These are phyloP conservation scores for Podotricha telesiphe DNA, from an alignment of 2,888 invertebrate genomes.

Conservation along the genomic window DNA sequence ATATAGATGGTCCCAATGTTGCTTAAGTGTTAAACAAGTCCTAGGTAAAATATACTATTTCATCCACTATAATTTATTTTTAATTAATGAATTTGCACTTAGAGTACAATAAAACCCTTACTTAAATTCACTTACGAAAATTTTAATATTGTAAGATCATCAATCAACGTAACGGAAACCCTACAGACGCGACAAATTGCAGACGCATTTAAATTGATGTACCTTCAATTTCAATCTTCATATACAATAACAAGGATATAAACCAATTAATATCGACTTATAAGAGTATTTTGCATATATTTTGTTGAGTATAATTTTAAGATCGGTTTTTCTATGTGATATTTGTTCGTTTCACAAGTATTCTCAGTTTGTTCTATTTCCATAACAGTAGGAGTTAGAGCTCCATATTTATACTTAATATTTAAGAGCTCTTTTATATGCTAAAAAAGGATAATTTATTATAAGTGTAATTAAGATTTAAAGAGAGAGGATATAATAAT, in stretches of 20 bases:
- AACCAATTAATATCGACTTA: background rate
- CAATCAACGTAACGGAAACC: slow-evolving; percentile 37
- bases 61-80: background rate
- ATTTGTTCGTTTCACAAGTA: too few species aligned
- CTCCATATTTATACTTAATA: too few species aligned
- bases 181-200: slow-evolving; percentile 43
- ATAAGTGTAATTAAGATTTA: background rate
- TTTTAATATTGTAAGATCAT: slow-evolving; percentile 25
- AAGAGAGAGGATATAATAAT: too few species aligned
- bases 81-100: background rate
- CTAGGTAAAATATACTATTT: too few species aligned
- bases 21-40: background rate
- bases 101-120: slow-evolving; percentile 7
- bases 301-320: too few species aligned
- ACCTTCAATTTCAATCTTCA: slow-evolving; percentile 48
- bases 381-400: too few species aligned
- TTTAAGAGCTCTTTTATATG: too few species aligned
- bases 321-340: too few species aligned
- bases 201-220: slow-evolving; percentile 47
- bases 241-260: background rate
- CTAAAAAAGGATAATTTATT: too few species aligned
- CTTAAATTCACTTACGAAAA: slow-evolving; percentile 33
- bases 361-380: too few species aligned
- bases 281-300: too few species aligned
- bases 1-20: background rate